Conservation (phyloP, 2,888 invertebrate species). For the Coleophora flavipennella region DNA sequence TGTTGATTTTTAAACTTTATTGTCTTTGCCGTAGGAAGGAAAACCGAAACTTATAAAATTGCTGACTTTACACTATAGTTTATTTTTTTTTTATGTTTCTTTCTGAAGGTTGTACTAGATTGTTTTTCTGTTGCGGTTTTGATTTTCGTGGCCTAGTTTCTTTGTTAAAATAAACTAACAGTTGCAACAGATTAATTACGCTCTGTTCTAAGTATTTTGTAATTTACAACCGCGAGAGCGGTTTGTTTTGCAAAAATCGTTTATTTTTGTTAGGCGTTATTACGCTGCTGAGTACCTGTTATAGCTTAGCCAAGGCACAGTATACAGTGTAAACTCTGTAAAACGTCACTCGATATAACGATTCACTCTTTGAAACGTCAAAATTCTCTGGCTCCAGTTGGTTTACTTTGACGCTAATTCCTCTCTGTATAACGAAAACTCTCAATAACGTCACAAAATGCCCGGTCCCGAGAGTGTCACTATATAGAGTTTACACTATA, state of each 20-base stretch:
- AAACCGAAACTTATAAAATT: conserved; percentile 11
- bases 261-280: no score
- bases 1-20: conserved; percentile 29
- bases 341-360: no score
- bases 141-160: conserved; percentile 63
- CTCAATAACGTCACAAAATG: no score
- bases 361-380: no score
- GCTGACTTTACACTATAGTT: conserved; percentile 2
- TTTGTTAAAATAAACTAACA: conserved; percentile 43
- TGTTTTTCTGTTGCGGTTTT: conserved; percentile 47
- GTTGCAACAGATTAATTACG: conserved; percentile 55
- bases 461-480: no score
- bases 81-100: conserved; percentile 8
- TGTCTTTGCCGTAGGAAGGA: conserved; percentile 15
- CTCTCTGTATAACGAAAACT: no score
- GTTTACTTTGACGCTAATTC: no score
- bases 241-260: conserved; percentile 1
- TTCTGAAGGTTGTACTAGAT: conserved; percentile 37
- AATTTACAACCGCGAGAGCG: conserved; percentile 30
- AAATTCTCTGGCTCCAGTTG: no score
- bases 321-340: no score
- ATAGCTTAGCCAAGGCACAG: no score
- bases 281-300: no score
- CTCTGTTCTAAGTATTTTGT: conserved; percentile 24
- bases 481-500: no score